Percentiles rank a stretch among this genome's conserved stretches.
Conservation (phyloP, 2,888 invertebrate genomes). For the Acanthosoma haemorrhoidale region DNA sequence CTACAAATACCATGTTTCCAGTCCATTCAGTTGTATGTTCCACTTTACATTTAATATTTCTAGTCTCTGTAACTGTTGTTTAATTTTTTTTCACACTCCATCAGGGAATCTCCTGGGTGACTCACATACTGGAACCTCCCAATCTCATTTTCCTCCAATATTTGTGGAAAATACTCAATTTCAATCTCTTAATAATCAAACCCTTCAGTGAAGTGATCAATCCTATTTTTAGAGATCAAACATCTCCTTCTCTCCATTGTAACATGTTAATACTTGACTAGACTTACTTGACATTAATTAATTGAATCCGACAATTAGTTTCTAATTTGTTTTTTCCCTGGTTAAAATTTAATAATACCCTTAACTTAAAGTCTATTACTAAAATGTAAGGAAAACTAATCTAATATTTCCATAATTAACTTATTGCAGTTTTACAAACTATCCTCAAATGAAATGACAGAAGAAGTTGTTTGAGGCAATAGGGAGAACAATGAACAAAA, state of each 20-base stretch:
- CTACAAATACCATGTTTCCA: not conserved
- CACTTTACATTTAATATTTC: not conserved
- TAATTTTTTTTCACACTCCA: not conserved
- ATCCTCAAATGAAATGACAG: no score
- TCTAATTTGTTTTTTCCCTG: no score
- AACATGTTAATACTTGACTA: not conserved
- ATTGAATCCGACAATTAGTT: no score
- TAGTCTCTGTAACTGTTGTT: not conserved
- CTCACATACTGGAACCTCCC: not conserved
- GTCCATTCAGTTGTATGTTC: not conserved
- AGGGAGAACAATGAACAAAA: no score
- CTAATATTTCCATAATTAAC: no score
- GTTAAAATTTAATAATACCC: no score
- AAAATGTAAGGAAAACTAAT: no score
- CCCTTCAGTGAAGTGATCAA: not conserved
- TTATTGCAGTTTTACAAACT: no score
- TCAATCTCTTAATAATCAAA: not conserved
- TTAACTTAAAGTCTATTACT: no score
- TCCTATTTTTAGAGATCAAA: not conserved
- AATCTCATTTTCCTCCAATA: not conserved
- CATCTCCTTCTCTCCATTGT: not conserved
- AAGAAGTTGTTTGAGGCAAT: no score
- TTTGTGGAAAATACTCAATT: not conserved
- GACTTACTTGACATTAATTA: not conserved
- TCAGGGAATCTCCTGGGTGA: not conserved